Base-by-base conservation (phyloP, 1,140 invertebrate species). In the Olivierus martensii region DNA sequence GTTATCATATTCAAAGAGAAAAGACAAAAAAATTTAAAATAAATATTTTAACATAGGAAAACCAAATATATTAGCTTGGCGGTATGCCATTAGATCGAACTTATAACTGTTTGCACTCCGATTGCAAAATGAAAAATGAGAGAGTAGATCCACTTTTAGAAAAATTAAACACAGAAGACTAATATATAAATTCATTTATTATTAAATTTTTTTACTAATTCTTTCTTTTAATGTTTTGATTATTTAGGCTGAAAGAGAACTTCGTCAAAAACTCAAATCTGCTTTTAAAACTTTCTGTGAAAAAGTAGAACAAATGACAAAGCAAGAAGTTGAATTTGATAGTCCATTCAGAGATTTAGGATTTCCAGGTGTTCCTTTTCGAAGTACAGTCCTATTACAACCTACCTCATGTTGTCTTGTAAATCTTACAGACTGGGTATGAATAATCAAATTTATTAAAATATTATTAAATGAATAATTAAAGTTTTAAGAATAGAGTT, bases 211-310 rank as follows among this genome's bases (percentile, higher is more conserved):
- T n/a, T n/a, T n/a, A n/a, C n/a, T n/a, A n/a, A n/a, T n/a, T n/a
- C n/a, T 18, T 15, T 45, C 18, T 19, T 14, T 18, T 45, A 5
- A 12, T 3, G 5, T 45, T 18, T 45, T 5, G 4, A 10, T 28
- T 2, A 9, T 28, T 28, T 42, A 76, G 71, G 89, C 92, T 42
- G 96, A 99, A 72, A 73, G 95, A 55, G 95, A 99, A 67, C 73
- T 99, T 51, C 74, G 96, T 19, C 87, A 97, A 66, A 96, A 95
- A 67, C 72, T 99, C 3, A 99, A 98, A 69, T 83, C 87, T 7
- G 93, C 94, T 11, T 99, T 99, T 67, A 96, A 95, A 69, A 92
- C 84, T 64, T 99, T 99, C 71, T 94, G 89, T 69, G 94, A 99
- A 67, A 93, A 98, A 66, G 93, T 99, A 9, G 92, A 96, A 70